Evolutionary conservation across 2,113 vertebrate genomes (phyloP).

Genomic region (Mesembrinibis cayennensis): DNA sequence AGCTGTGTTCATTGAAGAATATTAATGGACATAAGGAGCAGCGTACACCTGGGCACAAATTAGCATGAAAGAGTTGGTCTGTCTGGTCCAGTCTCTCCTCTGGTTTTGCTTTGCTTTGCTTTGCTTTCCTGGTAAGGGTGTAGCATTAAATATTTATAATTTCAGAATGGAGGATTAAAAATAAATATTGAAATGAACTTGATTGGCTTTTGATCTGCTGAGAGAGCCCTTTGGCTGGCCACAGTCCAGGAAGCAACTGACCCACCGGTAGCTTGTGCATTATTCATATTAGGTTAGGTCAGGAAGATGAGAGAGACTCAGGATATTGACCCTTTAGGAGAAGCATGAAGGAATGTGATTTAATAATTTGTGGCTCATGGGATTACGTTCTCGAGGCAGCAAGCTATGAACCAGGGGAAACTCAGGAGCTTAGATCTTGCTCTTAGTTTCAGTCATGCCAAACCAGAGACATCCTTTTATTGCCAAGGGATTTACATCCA

Average conservation of each 20-base stretch:
- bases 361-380: neutral
- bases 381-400: neutral
- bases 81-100: neutral
- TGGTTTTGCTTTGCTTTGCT: neutral
- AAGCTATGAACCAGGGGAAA: neutral
- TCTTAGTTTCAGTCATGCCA: neutral
- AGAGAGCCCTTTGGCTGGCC: constrained; percentile 36
- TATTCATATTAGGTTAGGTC: constrained; percentile 17
- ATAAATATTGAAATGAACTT: constrained; percentile 66
- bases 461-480: neutral
- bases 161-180: constrained; percentile 34
- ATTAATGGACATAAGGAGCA: neutral
- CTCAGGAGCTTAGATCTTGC: neutral
- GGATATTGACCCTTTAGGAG: neutral
- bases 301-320: neutral
- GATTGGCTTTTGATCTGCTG: constrained; percentile 52
- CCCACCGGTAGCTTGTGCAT: neutral
- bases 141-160: constrained; percentile 58
- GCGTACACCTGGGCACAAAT: neutral
- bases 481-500: fast-evolving
- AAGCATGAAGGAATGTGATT: neutral
- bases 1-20: neutral
- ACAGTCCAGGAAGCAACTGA: neutral
- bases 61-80: neutral
- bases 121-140: neutral